Base-by-base conservation (phyloP, 1,140 invertebrate species). In the Brachionus angularis region DNA sequence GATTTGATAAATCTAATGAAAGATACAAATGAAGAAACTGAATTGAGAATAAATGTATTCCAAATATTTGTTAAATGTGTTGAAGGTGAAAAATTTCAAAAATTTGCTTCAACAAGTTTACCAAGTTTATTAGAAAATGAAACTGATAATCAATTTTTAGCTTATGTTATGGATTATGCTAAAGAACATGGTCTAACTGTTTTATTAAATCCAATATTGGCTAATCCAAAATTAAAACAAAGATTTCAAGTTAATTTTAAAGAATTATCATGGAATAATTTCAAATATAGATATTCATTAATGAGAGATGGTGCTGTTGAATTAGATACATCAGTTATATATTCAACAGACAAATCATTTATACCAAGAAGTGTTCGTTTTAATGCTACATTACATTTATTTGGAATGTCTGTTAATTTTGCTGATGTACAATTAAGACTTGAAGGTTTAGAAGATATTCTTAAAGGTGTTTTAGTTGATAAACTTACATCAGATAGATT, bases 261-360 rank as follows among this genome's bases (percentile, higher is more conserved):
- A 67, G 62, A 67, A 36, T 34, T 67, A 18, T 67, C 62, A n/a
- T 67, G 62, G 62, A 67, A 67, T 33, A 46, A 50, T 33, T 67
- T 47, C 12, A 67, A 50, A 47, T 67, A 67, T 23, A 67, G 62
- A 67, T 67, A 67, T 31, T 46, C 42, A 7, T 46, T 67, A 18
- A 33, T 12, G 16, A 67, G 47, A 67, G 62, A 67, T 34, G 44
- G 42, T 25, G 62, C 62, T 21, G 8, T 67, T 8, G 62, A 67
- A 50, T 47, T 50, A 29, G 62, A 67, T 25, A 50, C 62, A 49
- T 67, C 62, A 12, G 62, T 67, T 16, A 67, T 67, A 23, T 67
- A 67, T 34, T 39, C 29, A 3, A 46, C 29, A 4, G 47, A 67
- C 36, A 36, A 23, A 39, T 47, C 62, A 25, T 47, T 67, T 23